Evolutionary conservation across 2,797 vertebrate species (phyloP), one percentile per base, ranked within the genome.

Genomic region (Staurois parvus): DNA sequence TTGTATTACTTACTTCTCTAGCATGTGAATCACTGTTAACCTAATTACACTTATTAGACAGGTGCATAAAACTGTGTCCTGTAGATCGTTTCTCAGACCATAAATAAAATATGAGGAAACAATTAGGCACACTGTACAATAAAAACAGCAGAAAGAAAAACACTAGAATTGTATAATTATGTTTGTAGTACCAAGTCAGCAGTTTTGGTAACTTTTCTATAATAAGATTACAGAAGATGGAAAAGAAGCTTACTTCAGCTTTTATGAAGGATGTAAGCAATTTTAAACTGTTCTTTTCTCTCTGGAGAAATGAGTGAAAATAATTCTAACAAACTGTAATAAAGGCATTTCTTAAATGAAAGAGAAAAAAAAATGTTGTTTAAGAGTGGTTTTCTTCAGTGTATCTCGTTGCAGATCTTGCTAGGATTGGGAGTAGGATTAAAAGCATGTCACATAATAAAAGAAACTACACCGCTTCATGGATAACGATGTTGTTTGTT

Each of bases 181-280:
- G 29, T 91, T 93, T 90, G 87, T 87, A 85, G 32, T 76, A 88
- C 82, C 29, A 87, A 91, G 89, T 92, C 91, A 91, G 90, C 89
- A 89, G 66, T 88, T 90, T 89, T 88, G 74, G 87, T 17, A 88
- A 89, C 88, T 91, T 93, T 86, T 84, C 79, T 88, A 88, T 91
- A 92, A 91, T 91, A 91, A 90, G 90, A 92, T 93, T 91, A 91
- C 72, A 75, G 87, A 89, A 91, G 89, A 93, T 91, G 88, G 91
- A 94, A 92, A 82, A 80, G 89, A 91, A 92, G 91, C 93, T 93
- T 91, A 89, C 90, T 93, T 93, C 91, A 91, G 91, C 91, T 92
- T 92, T 91, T 93, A 91, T 91, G 91, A 93, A 92, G 89, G 40
- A 92, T 92, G 91, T 91, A 93, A 93, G 93, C 93, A 94, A 92